Evolutionary conservation across 1,140 invertebrate genomes (phyloP).

Genomic region (Trypoxylus dichotomus): DNA sequence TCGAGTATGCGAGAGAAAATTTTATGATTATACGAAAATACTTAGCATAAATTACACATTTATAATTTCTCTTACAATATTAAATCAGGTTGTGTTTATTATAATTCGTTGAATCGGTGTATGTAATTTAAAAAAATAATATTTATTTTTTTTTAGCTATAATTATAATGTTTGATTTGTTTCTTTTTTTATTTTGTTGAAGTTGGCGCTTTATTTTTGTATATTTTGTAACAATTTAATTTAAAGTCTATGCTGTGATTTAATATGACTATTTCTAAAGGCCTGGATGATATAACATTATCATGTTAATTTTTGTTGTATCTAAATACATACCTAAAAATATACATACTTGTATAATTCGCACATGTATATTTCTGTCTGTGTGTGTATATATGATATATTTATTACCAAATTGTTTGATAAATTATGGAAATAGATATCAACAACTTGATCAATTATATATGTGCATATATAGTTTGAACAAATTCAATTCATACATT

Average conservation of each 20-base stretch:
- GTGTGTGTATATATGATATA: neutral
- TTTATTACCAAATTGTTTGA: neutral
- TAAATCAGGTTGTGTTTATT: constrained; percentile 9
- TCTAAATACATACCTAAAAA: neutral
- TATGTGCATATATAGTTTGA: neutral
- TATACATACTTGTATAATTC: neutral
- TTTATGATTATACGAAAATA: neutral
- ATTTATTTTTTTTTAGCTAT: neutral
- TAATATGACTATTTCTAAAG: neutral
- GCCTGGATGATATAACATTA: neutral
- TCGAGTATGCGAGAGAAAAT: constrained; percentile 34
- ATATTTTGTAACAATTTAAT: neutral
- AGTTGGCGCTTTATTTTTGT: neutral
- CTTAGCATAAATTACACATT: constrained; percentile 1
- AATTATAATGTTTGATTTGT: neutral
- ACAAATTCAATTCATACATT: neutral
- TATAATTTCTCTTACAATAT: neutral
- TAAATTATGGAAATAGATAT: neutral
- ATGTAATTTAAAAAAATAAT: neutral
- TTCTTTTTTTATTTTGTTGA: neutral
- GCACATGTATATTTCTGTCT: neutral
- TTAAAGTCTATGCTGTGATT: constrained; percentile 10
- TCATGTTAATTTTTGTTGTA: neutral
- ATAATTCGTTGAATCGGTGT: neutral
- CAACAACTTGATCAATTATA: neutral